Evolutionary conservation across 2,797 vertebrate species (phyloP).

Genomic region (Typhlichthys subterraneus): DNA sequence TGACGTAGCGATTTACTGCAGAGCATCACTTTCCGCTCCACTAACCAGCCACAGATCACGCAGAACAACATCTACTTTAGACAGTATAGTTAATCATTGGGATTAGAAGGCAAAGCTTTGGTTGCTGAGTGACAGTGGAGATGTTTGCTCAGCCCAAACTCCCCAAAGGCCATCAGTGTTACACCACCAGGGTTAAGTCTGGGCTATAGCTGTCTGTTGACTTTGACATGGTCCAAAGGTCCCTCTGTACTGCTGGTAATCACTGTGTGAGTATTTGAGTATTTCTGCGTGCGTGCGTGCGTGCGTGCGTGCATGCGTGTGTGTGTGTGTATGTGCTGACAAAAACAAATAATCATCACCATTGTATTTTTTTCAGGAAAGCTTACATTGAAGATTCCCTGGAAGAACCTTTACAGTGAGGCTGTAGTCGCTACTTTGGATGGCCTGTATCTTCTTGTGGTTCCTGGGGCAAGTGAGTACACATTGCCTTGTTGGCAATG

Average conservation of each 20-base stretch:
- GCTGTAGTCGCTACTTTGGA: slow-evolving; percentile 93
- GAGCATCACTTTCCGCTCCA: background rate
- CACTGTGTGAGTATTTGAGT: background rate
- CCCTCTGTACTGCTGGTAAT: background rate
- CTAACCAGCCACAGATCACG: background rate
- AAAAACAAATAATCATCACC: no score
- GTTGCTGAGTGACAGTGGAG: slow-evolving; percentile 6
- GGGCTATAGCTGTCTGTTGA: slow-evolving; percentile 12
- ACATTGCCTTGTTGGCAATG: background rate
- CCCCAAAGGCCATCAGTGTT: background rate
- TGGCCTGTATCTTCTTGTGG: slow-evolving; percentile 91
- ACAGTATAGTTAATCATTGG: background rate
- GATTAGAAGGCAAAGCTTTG: background rate
- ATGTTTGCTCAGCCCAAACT: slow-evolving; percentile 6
- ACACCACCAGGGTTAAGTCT: slow-evolving; percentile 5
- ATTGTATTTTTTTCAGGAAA: slow-evolving; percentile 76
- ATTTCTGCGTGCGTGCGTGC: background rate
- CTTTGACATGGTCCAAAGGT: slow-evolving; percentile 5
- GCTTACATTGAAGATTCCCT: slow-evolving; percentile 95
- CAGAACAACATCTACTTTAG: slow-evolving; percentile 6
- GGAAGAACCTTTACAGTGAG: slow-evolving; percentile 97
- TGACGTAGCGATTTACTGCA: background rate
- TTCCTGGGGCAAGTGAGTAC: slow-evolving; percentile 93
- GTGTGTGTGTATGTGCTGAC: background rate
- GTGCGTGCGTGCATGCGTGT: background rate